Base-by-base conservation (phyloP, 2,797 vertebrate species). In the Hylomyscus alleni region DNA sequence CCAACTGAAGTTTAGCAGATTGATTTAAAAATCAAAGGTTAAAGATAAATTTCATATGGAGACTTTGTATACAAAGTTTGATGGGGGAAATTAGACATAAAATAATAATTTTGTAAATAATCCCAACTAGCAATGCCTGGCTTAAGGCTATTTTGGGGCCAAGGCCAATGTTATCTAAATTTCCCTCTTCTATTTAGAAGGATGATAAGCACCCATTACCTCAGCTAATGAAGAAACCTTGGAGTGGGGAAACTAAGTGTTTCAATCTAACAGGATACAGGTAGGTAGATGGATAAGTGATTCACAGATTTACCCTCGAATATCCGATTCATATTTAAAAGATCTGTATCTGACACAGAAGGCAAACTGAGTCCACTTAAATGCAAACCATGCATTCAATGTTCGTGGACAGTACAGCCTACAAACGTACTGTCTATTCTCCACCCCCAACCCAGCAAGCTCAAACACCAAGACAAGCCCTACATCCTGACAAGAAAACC, bases 1-100 rank as follows among this genome's bases (percentile, higher is more conserved):
- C 73, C 88, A 62, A 75, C 10, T 40, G 60, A 77, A 60, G 6
- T 58, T 80, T 89, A 89, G 40, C 1, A 83, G 11, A 76, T 2
- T 90, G 58, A 75, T 14, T 92, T 62, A 89, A 88, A 75, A 96
- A 85, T 58, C 73, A 60, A 77, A 52, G n/a, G 86, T 81, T 75
- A 37, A 76, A 75, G 82, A 85, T 40, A 88, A 95, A 89, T 89
- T 8, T 58, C 34, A 77, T 22, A 60, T 26, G 82, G 50, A 75
- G 12, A 11, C 1, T 62, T 76, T 31, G 83, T 67, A n/a, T 19
- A 52, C 29, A 34, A 65, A 67, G 31, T 58, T 58, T 58, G 24
- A 82, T 37, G n/a, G n/a, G 14, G 20, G 3, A 80, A 19, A 89
- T 31, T 86, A 86, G 47, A 82, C 44, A 60, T 8, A 24, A 86